Base-by-base conservation (phyloP, 2,888 invertebrate genomes). In the Mimumesa dahlbomi region DNA sequence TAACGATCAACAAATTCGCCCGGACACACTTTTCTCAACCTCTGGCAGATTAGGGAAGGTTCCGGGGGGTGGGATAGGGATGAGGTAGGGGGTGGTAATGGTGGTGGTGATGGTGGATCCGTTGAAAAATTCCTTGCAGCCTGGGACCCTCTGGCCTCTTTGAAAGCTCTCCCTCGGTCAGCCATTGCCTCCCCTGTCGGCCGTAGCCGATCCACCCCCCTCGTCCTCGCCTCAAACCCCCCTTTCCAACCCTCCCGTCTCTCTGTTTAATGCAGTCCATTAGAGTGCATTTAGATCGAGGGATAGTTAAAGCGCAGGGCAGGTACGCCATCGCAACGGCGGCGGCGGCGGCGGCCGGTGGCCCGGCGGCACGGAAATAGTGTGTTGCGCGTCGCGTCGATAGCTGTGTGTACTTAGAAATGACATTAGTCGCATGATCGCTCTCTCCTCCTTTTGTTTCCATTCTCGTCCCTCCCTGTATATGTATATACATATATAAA, bases 251-350 rank as follows among this genome's bases (percentile, higher is more conserved):
- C 65, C 78, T 73, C 61, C 80, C 84, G 79, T 81, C 86, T 78
- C 81, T 83, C 86, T 85, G 84, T 89, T 89, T 89, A 89, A 89
- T 88, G 88, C 89, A 89, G 88, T 88, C 89, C 89, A 89, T 89
- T 89, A 88, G 89, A 88, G 89, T 88, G 88, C 89, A 89, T 89
- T 88, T 89, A 88, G 88, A 89, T 89, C 88, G 87, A 83, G 86
- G 86, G 87, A 88, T 88, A 88, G 89, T 88, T 88, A 87, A 88
- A 88, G 85, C 85, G 82, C 81, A 79, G 84, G 71, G 77, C 81
- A 82, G 83, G 72, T 81, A 82, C 79, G 78, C 75, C 75, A 70
- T 63, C 75, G 69, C 70, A n/a, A n/a, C n/a, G n/a, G n/a, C n/a
- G n/a, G n/a, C n/a, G n/a, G n/a, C n/a, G n/a, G 72, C 66, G 58